phyloP scores from a whole-genome alignment of 2,888 invertebrate species.

The Pseudococcus longispinus region DNA sequence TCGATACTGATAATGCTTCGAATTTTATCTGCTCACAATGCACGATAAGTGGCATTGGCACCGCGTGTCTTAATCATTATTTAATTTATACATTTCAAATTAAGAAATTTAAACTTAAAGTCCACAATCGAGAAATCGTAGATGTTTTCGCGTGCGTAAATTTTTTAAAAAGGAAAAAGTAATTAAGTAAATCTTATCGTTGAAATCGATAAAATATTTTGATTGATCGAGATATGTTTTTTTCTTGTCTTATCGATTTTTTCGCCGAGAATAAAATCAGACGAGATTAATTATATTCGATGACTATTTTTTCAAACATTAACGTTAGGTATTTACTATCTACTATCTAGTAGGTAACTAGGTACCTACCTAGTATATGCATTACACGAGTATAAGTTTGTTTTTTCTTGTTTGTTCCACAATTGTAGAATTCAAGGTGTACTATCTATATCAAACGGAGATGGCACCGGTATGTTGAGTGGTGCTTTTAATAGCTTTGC shows the following conservation, averaged over 20 bases:
- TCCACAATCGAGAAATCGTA: too few relatives aligned
- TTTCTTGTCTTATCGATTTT: neutral
- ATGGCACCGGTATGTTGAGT: neutral
- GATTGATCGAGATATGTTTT: neutral
- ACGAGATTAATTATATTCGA: neutral
- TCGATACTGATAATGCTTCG: too few relatives aligned
- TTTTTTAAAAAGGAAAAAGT: neutral
- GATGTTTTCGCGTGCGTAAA: neutral
- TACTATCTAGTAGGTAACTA: too few relatives aligned
- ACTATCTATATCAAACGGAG: neutral
- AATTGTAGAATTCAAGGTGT: neutral
- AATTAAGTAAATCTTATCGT: constrained; percentile 1
- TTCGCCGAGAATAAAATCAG: neutral
- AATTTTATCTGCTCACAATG: too few relatives aligned
- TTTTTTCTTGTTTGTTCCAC: neutral
- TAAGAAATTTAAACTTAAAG: too few relatives aligned
- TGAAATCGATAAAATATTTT: neutral
- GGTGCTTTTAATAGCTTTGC: neutral
- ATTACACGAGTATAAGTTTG: neutral
- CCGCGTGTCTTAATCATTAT: too few relatives aligned
- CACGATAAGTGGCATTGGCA: too few relatives aligned
- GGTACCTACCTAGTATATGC: neutral
- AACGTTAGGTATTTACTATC: too few relatives aligned
- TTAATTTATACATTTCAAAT: too few relatives aligned
- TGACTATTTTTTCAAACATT: neutral